phyloP scores from a whole-genome alignment of 2,797 vertebrate species.

The Lophotriccus pileatus region DNA sequence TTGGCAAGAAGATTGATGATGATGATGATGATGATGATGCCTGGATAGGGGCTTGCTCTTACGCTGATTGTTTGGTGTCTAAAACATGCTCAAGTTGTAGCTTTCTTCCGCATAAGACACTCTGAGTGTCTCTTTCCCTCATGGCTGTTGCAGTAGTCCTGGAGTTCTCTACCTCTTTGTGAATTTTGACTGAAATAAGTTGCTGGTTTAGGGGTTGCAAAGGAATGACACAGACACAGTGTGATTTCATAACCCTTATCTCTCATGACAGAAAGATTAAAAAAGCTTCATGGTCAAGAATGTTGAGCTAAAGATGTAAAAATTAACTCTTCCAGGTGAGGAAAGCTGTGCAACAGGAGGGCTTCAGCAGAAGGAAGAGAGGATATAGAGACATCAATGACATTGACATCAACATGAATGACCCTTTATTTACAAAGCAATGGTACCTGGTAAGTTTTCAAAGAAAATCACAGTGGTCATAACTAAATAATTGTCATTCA shows the following conservation, averaged over 20 bases:
- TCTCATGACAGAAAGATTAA: neutral
- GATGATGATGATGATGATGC: neutral
- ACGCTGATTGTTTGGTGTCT: neutral
- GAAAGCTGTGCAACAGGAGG: constrained; percentile 88
- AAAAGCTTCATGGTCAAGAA: neutral
- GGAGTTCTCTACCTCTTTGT: neutral
- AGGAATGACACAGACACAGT: neutral
- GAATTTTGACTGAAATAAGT: neutral
- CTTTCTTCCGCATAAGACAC: neutral
- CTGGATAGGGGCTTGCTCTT: neutral
- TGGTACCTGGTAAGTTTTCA: constrained; percentile 92
- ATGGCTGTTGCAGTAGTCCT: neutral
- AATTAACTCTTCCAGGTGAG: constrained; percentile 82
- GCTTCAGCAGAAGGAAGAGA: constrained; percentile 91
- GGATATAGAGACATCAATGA: constrained; percentile 93
- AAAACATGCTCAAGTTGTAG: neutral
- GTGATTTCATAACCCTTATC: neutral
- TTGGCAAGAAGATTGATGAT: neutral
- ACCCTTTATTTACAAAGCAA: constrained; percentile 96
- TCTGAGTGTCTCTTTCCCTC: neutral
- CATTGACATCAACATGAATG: constrained; percentile 93
- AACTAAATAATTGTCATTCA: neutral
- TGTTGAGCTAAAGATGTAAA: neutral
- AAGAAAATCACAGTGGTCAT: neutral
- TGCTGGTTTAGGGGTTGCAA: neutral